Evolutionary conservation across 2,888 invertebrate species (phyloP).

Genomic region (Drosophila melanosoma): DNA sequence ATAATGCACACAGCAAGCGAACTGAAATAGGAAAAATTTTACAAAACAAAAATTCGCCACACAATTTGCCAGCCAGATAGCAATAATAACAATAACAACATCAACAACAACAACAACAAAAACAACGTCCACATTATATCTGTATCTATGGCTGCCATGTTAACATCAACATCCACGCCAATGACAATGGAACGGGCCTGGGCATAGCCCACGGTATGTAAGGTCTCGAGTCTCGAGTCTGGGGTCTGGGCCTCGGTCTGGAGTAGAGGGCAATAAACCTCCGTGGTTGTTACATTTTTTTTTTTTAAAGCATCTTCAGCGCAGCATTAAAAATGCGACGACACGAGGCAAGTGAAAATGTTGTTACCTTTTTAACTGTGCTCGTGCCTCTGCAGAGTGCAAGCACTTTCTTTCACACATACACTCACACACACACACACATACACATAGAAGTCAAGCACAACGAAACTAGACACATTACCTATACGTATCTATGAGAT

Average conservation of each 20-base stretch:
- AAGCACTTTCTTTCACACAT: slow-evolving; percentile 68
- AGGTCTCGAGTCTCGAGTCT: background rate
- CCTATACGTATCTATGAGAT: slow-evolving; percentile 69
- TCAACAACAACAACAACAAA: slow-evolving; percentile 13
- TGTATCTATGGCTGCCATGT: slow-evolving; percentile 50
- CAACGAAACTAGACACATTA: slow-evolving; percentile 37
- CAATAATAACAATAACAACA: slow-evolving; percentile 29
- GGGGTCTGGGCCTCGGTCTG: slow-evolving; percentile 32
- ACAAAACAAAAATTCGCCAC: slow-evolving; percentile 67
- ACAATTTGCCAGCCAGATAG: slow-evolving; percentile 59
- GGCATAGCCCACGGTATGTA: slow-evolving; percentile 29
- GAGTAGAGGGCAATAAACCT: slow-evolving; percentile 72
- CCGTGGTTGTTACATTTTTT: slow-evolving; percentile 58
- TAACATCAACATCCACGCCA: slow-evolving; percentile 47
- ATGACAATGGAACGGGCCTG: slow-evolving; percentile 72
- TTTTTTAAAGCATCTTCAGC: slow-evolving; percentile 65
- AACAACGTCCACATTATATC: slow-evolving; percentile 43
- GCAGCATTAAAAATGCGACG: slow-evolving; percentile 66
- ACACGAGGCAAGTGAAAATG: slow-evolving; percentile 74
- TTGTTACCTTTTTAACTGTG: slow-evolving; percentile 74
- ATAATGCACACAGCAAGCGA: slow-evolving; percentile 60
- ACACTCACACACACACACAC: slow-evolving; percentile 2
- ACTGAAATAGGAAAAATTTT: slow-evolving; percentile 74
- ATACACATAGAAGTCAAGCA: slow-evolving; percentile 17
- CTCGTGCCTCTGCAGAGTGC: slow-evolving; percentile 31